Percentiles rank a stretch among this genome's conserved stretches.
phyloP scores from a whole-genome alignment of 2,113 vertebrate species.

The Cisticola juncidis region DNA sequence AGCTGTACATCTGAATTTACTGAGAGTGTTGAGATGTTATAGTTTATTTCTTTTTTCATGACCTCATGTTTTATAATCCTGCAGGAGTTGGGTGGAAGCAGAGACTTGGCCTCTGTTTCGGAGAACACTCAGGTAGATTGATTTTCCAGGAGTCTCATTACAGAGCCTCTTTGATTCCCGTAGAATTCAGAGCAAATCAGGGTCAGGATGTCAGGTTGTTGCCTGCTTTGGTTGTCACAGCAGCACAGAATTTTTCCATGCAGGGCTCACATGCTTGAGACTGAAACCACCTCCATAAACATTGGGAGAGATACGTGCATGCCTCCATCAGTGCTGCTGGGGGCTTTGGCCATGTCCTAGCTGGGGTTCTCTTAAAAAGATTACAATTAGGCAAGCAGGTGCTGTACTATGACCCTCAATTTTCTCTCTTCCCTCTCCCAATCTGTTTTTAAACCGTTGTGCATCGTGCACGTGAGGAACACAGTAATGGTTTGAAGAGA shows the following conservation, averaged over 20 bases:
- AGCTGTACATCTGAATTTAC: neutral
- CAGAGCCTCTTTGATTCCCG: constrained; percentile 39
- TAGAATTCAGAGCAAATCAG: neutral
- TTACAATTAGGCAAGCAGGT: neutral
- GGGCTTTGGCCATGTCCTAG: neutral
- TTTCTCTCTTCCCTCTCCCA: neutral
- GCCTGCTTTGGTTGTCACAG: neutral
- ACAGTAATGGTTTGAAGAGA: neutral
- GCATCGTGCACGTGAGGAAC: accelerated
- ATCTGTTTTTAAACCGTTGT: neutral
- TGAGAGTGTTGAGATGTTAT: neutral
- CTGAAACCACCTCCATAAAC: neutral
- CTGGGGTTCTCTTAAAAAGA: neutral
- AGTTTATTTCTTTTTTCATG: neutral
- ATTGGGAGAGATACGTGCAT: neutral
- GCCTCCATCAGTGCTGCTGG: neutral
- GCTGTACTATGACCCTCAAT: neutral
- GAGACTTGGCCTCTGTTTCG: neutral
- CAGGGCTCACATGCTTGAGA: neutral
- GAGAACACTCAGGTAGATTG: constrained; percentile 1
- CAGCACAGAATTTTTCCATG: neutral
- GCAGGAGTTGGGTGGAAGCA: neutral
- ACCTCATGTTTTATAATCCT: neutral
- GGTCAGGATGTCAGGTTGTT: neutral
- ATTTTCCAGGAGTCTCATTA: constrained; percentile 3